phyloP scores from a whole-genome alignment of 2,888 invertebrate genomes.

The Melanargia galathea region DNA sequence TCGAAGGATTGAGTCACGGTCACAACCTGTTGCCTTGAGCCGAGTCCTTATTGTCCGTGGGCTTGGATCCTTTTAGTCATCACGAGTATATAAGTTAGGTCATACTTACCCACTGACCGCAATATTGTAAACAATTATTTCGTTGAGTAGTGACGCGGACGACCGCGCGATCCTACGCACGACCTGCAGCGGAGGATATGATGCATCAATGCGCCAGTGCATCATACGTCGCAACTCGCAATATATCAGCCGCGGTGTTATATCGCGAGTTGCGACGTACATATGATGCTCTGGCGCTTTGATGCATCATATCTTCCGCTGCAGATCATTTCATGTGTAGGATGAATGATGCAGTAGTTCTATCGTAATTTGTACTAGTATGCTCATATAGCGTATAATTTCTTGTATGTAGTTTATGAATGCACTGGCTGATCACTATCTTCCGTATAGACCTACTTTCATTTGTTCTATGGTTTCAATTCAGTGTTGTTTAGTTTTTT shows the following conservation, averaged over 20 bases:
- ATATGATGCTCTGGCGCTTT: slow-evolving; percentile 19
- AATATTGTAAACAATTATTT: slow-evolving; percentile 59
- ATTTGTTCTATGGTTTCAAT: no score
- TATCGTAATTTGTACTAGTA: neutral
- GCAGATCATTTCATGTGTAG: slow-evolving; percentile 9
- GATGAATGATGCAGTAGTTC: neutral
- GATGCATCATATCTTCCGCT: slow-evolving; percentile 18
- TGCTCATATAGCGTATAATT: neutral
- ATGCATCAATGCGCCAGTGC: slow-evolving; percentile 6
- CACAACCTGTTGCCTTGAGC: slow-evolving; percentile 59
- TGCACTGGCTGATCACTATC: neutral
- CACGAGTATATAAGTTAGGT: slow-evolving; percentile 55
- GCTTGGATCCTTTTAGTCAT: slow-evolving; percentile 73
- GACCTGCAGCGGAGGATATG: slow-evolving; percentile 18
- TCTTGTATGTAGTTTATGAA: neutral
- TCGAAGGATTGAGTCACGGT: slow-evolving; percentile 76
- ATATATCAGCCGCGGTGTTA: slow-evolving; percentile 38
- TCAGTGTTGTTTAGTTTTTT: no score
- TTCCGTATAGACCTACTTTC: neutral
- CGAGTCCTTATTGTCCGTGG: slow-evolving; percentile 68
- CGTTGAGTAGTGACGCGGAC: slow-evolving; percentile 51
- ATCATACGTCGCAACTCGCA: slow-evolving; percentile 32
- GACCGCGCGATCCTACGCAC: neutral
- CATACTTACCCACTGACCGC: slow-evolving; percentile 58
- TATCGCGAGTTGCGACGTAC: no score